These are phyloP conservation scores for Sebastes steindachneri DNA, from an alignment of 2,797 vertebrate genomes.

Conservation along the genomic window DNA sequence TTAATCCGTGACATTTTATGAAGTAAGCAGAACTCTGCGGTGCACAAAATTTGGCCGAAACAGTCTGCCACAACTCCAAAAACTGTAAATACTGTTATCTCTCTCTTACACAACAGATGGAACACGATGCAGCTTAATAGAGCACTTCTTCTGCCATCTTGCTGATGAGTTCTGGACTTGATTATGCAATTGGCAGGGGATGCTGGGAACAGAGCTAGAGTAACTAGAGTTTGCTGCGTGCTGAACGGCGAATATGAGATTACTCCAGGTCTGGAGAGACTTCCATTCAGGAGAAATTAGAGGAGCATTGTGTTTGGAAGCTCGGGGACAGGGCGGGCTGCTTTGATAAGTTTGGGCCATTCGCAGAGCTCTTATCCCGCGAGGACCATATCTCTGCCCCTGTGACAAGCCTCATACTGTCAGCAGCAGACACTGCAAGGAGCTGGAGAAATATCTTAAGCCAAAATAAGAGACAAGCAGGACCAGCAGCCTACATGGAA, in stretches of 20 bases:
- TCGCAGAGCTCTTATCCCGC: slow-evolving; percentile 49
- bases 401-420: slow-evolving; percentile 47
- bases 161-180: slow-evolving; percentile 79
- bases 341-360: slow-evolving; percentile 63
- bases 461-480: slow-evolving; percentile 47
- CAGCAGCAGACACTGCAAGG: slow-evolving; percentile 39
- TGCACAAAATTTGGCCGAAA: slow-evolving; percentile 65
- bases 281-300: slow-evolving; percentile 63
- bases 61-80: slow-evolving; percentile 64
- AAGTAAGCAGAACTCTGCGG: slow-evolving; percentile 66
- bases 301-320: slow-evolving; percentile 46
- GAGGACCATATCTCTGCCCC: slow-evolving; percentile 44
- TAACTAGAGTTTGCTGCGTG: slow-evolving; percentile 50
- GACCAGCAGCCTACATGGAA: slow-evolving; percentile 43
- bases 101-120: slow-evolving; percentile 81
- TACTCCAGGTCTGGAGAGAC: slow-evolving; percentile 56
- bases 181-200: slow-evolving; percentile 80
- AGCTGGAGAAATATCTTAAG: slow-evolving; percentile 49
- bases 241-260: slow-evolving; percentile 62
- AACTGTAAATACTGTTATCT: slow-evolving; percentile 84
- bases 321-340: slow-evolving; percentile 30
- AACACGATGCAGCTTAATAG: slow-evolving; percentile 78
- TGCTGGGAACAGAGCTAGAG: slow-evolving; percentile 53
- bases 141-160: slow-evolving; percentile 80
- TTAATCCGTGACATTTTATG: slow-evolving; percentile 75